Percentiles rank a stretch among this genome's conserved stretches.
Evolutionary conservation across 2,113 vertebrate species (phyloP).

Genomic region (Neolamprologus fasciatus): DNA sequence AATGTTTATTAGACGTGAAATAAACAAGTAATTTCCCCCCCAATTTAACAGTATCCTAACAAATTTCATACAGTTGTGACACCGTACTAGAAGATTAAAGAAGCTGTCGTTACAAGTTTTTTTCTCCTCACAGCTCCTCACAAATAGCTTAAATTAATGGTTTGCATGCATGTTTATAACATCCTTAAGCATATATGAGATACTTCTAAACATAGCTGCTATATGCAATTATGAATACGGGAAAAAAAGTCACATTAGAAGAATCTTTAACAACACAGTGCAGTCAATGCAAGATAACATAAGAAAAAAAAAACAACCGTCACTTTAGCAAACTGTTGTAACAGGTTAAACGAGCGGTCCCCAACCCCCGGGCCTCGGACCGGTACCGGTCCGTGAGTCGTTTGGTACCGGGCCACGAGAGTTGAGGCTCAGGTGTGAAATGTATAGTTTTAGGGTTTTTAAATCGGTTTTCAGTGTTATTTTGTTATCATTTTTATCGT

Average conservation of each 20-base stretch:
- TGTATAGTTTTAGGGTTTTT: no score
- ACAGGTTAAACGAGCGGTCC: not conserved
- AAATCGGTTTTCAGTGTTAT: no score
- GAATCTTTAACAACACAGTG: not conserved
- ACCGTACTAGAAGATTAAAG: not conserved
- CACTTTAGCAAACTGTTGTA: not conserved
- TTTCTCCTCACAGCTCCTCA: not conserved
- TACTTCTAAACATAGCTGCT: not conserved
- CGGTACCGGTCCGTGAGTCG: no score
- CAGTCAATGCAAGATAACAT: not conserved
- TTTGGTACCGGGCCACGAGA: no score
- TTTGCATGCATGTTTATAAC: not conserved
- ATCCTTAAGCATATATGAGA: not conserved
- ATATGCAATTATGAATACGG: not conserved
- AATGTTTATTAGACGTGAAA: not conserved
- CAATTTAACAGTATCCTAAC: not conserved
- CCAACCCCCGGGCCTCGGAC: no score
- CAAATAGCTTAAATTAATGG: not conserved
- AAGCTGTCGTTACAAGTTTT: not conserved
- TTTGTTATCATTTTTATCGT: no score
- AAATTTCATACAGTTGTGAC: not conserved
- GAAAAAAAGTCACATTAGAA: not conserved
- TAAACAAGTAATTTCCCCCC: fast-evolving
- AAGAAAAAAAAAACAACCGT: fast-evolving
- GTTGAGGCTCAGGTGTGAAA: no score